These are phyloP conservation scores for Sinotaia quadrata DNA, from an alignment of 2,888 invertebrate species.

Conservation along the genomic window DNA sequence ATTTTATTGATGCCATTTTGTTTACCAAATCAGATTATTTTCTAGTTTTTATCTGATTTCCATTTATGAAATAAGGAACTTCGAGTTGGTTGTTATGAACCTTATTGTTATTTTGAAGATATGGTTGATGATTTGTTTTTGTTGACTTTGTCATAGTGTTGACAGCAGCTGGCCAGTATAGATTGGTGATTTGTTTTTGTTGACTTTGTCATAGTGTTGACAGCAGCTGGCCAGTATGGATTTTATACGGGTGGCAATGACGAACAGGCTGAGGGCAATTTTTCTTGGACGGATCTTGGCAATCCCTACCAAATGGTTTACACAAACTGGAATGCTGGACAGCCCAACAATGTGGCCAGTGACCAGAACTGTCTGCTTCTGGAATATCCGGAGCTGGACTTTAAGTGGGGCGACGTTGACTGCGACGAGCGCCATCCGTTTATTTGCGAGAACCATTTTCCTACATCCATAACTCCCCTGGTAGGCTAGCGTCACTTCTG, in stretches of 20 bases:
- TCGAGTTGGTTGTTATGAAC: too few relatives aligned
- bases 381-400: conserved; percentile 46
- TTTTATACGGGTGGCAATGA: conserved; percentile 51
- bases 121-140: not conserved
- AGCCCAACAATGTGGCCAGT: conserved; percentile 56
- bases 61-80: too few relatives aligned
- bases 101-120: not conserved
- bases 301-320: conserved; percentile 38
- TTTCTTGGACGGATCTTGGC: conserved; percentile 51
- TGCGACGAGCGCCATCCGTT: conserved; percentile 50
- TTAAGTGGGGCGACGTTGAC: conserved; percentile 54
- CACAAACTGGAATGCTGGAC: conserved; percentile 50
- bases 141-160: not conserved
- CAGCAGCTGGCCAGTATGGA: conserved; percentile 40
- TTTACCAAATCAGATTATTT: too few relatives aligned
- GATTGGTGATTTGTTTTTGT: not conserved
- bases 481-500: too few relatives aligned
- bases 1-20: too few relatives aligned
- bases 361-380: conserved; percentile 54
- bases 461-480: not conserved
- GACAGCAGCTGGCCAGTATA: not conserved
- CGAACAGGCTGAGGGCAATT: conserved; percentile 39
- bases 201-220: conserved; percentile 17
- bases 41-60: too few relatives aligned
- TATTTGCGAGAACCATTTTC: conserved; percentile 48